Conservation (phyloP, 2,113 vertebrate genomes). For the Puntigrus tetrazona region DNA sequence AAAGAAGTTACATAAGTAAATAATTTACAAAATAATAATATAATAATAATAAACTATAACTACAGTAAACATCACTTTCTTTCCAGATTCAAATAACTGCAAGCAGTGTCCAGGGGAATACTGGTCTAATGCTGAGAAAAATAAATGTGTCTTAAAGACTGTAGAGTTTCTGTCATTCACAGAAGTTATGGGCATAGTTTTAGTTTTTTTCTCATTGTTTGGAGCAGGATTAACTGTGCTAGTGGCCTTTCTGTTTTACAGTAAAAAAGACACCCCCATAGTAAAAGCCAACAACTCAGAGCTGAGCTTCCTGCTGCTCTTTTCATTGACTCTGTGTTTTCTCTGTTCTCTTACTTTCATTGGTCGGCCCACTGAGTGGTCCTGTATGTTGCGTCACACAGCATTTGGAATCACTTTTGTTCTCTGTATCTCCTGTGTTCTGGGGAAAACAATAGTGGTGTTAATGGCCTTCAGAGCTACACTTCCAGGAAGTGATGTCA, state of each 20-base stretch:
- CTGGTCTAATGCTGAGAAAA: slow-evolving; percentile 57
- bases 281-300: background rate
- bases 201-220: background rate
- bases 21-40: too few relatives aligned
- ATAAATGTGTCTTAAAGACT: background rate
- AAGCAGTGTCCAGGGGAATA: slow-evolving; percentile 70
- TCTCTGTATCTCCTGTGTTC: too few relatives aligned
- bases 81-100: too few relatives aligned
- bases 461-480: too few relatives aligned
- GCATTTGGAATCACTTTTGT: too few relatives aligned
- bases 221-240: background rate
- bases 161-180: background rate
- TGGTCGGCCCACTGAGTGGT: too few relatives aligned
- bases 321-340: too few relatives aligned
- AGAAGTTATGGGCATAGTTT: background rate
- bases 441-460: too few relatives aligned
- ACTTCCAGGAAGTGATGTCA: too few relatives aligned
- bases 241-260: background rate
- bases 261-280: background rate
- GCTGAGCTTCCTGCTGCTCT: background rate
- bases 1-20: slow-evolving; percentile 13
- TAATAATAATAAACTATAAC: background rate
- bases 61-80: slow-evolving; percentile 48
- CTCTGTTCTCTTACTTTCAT: too few relatives aligned
- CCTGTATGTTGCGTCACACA: too few relatives aligned